phyloP scores from a whole-genome alignment of 2,888 invertebrate species.

The Acrocera orbiculus region DNA sequence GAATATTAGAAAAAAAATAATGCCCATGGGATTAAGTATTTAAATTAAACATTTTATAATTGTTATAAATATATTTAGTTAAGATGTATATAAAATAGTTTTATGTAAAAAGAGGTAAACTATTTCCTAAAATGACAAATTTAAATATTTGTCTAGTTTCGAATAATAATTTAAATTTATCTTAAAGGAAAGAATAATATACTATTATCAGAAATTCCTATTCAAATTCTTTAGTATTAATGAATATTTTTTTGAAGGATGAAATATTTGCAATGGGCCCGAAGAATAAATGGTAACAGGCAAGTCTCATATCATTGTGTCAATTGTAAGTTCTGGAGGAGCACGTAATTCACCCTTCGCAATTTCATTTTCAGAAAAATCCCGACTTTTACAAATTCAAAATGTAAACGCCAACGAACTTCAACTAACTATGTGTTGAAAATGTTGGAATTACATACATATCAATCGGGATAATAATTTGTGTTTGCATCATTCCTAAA shows the following conservation, averaged over 20 bases:
- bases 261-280: constrained; percentile 56
- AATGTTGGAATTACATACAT: constrained; percentile 93
- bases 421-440: constrained; percentile 74
- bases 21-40: no score
- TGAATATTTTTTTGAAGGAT: constrained; percentile 3
- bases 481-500: constrained; percentile 69
- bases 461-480: constrained; percentile 84
- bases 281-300: constrained; percentile 89
- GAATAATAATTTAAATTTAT: no score
- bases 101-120: no score
- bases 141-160: no score
- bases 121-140: no score
- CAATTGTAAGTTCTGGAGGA: constrained; percentile 71
- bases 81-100: no score
- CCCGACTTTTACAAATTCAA: constrained; percentile 69
- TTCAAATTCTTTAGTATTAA: not conserved
- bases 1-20: no score
- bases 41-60: no score
- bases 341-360: constrained; percentile 51
- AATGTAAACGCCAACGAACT: constrained; percentile 86
- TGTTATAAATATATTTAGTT: no score
- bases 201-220: not conserved
- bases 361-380: constrained; percentile 17
- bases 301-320: constrained; percentile 98
- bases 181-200: no score